Conservation (phyloP, 2,113 vertebrate species). For the Syngnathus scovelli region DNA sequence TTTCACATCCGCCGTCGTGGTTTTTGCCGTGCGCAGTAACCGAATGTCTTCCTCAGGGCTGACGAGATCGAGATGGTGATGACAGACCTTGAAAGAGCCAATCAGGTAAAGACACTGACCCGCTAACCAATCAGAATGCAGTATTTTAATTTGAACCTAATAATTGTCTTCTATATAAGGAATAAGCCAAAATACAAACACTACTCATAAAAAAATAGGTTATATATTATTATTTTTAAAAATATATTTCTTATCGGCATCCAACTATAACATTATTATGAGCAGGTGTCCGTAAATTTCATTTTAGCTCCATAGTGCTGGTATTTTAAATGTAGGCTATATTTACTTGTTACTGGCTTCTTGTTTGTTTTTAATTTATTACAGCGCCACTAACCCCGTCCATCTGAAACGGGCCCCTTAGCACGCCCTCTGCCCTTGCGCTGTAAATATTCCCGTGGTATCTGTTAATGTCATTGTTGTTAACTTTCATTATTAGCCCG, state of each 20-base stretch:
- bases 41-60: slow-evolving; percentile 71
- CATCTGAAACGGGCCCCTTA: slow-evolving; percentile 43
- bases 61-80: slow-evolving; percentile 99
- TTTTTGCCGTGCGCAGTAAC: slow-evolving; percentile 17
- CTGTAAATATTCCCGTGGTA: slow-evolving; percentile 64
- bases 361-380: slow-evolving; percentile 43
- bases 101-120: slow-evolving; percentile 80
- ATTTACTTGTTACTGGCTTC: slow-evolving; percentile 3
- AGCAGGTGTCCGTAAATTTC: no score
- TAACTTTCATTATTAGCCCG: slow-evolving; percentile 69
- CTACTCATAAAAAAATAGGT: background rate
- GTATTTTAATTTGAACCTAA: background rate
- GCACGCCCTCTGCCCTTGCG: slow-evolving; percentile 44
- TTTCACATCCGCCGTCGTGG: slow-evolving; percentile 7
- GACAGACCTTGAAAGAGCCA: slow-evolving; percentile 98
- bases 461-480: slow-evolving; percentile 71
- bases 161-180: background rate
- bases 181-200: background rate
- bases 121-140: background rate
- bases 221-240: no score
- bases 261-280: no score
- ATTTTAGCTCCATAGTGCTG: background rate
- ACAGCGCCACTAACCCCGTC: slow-evolving; percentile 50
- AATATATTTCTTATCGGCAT: no score
- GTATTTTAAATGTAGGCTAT: slow-evolving; percentile 15